These are phyloP conservation scores for Phenganax marumi DNA, from an alignment of 92 coral and sea anemone species.

Conservation along the genomic window DNA sequence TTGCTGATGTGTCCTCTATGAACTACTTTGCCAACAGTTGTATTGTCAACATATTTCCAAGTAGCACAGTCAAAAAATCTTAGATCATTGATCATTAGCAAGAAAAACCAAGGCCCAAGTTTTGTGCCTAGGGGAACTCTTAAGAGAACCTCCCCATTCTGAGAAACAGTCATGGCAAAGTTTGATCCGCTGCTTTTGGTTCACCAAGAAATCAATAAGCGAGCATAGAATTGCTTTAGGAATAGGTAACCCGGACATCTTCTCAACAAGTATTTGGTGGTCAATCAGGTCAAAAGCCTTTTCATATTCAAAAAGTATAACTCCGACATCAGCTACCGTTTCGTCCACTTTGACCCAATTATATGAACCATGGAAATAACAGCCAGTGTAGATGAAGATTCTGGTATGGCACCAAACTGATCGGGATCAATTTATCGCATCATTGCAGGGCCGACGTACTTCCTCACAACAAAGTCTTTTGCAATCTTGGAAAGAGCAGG, in stretches of 20 bases:
- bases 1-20: not conserved
- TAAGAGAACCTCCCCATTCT: constrained; percentile 8
- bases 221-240: not conserved
- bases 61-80: not conserved
- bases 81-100: constrained; percentile 16
- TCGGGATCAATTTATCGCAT: not conserved
- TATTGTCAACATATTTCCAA: constrained; percentile 27
- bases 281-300: constrained; percentile 15
- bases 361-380: constrained; percentile 11
- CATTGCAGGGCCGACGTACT: not conserved
- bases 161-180: not conserved
- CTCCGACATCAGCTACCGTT: not conserved
- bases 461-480: not conserved
- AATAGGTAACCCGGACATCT: constrained; percentile 6
- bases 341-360: constrained; percentile 2
- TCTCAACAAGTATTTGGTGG: not conserved
- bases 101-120: constrained; percentile 21
- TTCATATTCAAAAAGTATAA: not conserved
- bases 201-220: constrained; percentile 2
- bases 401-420: no score
- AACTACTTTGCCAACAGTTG: constrained; percentile 6
- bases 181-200: constrained; percentile 1
- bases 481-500: no score
- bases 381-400: no score
- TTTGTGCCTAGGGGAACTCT: constrained; percentile 11